Evolutionary conservation across 1,140 invertebrate genomes (phyloP), one percentile per base, ranked within the genome.

Genomic region (Papilio xuthus): DNA sequence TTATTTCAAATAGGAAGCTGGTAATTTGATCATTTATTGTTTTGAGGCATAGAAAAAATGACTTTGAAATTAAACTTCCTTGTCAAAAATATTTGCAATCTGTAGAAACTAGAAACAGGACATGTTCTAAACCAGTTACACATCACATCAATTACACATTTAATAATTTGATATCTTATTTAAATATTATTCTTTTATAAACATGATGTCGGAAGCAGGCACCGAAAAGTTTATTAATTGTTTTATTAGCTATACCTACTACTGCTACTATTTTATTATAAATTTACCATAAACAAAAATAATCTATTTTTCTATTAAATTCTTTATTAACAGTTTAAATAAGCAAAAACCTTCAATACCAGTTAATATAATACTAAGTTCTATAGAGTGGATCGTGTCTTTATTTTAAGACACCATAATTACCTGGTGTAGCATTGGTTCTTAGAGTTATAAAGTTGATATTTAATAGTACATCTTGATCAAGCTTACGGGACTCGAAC

Each of bases 381-480:
- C 50, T 20, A 6, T 53, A 8, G 6, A n/a, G 18, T n/a, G 0
- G n/a, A 2, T 8, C 18, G 7, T 20, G 6, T 8, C 50, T 53
- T 53, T 47, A 0, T 47, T 32, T 3, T 32, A 32, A 32, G 44
- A 47, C 44, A 50, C 18, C n/a, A n/a, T 50, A 0, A 53, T 2
- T 84, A 92, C 90, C 90, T 72, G 90, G 90, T 47, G 83, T 89
- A 18, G 91, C 89, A n/a, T 82, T 72, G 0, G 89, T 85, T 71
- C 60, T 83, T 23, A 88, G 76, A 67, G 87, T 80, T 20, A 92
- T 75, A 9, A 83, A 85, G 78, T 92, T 92, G 6, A 92, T 85
- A 37, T 86, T 85, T 78, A 92, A 85, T 8, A 86, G 75, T 13
- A 91, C 90, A 79, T 91, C 82, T 83, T 92, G 90, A 79, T 91